Evolutionary conservation across 2,888 invertebrate species (phyloP).

Genomic region (Blastobasis lacticolella): DNA sequence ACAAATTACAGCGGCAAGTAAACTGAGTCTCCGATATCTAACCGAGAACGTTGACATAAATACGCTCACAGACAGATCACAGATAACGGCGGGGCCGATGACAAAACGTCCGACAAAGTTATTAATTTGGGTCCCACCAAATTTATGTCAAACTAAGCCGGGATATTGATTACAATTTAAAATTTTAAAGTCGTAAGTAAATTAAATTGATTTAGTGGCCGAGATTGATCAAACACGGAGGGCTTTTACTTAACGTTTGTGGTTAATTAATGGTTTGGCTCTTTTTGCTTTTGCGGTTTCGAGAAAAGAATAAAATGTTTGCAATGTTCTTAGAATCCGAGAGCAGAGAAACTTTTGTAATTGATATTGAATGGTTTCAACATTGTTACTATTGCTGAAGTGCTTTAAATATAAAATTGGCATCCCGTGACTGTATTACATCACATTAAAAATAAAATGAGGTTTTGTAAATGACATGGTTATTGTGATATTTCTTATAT

Average conservation of each 20-base stretch:
- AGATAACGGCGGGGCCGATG: constrained; percentile 27
- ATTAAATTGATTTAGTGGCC: constrained; percentile 38
- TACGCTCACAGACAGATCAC: constrained; percentile 17
- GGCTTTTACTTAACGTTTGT: constrained; percentile 27
- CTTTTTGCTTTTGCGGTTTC: constrained; percentile 2
- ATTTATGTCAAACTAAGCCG: constrained; percentile 41
- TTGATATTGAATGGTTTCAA: too few relatives aligned
- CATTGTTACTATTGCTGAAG: too few relatives aligned
- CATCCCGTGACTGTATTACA: too few relatives aligned
- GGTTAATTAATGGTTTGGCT: constrained; percentile 19
- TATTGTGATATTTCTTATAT: too few relatives aligned
- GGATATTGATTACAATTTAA: constrained; percentile 49
- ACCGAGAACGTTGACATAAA: constrained; percentile 16
- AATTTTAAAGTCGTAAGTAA: constrained; percentile 37
- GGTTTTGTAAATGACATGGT: too few relatives aligned
- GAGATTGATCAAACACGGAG: constrained; percentile 38
- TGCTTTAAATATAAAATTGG: too few relatives aligned
- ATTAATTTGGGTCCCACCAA: constrained; percentile 46
- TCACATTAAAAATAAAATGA: too few relatives aligned
- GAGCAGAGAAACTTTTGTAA: too few relatives aligned
- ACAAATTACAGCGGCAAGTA: too few relatives aligned
- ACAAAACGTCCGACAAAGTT: constrained; percentile 34
- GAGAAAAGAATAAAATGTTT: too few relatives aligned
- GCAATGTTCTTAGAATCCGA: too few relatives aligned
- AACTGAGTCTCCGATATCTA: too few relatives aligned